phyloP scores from a whole-genome alignment of 2,113 vertebrate species.

The Hystrix cristata region DNA sequence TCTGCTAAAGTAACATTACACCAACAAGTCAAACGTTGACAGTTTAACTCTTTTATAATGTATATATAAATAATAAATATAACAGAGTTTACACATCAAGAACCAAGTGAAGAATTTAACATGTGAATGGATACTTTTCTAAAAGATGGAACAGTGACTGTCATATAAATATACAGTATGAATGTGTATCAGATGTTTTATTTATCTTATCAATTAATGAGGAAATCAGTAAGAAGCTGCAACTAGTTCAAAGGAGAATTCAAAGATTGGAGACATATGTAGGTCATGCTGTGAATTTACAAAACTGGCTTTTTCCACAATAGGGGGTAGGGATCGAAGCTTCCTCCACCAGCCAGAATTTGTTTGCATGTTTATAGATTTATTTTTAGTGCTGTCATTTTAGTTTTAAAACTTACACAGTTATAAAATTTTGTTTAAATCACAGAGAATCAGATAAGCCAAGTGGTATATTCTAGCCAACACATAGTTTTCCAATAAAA shows the following conservation, averaged over 20 bases:
- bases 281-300: slow-evolving; percentile 53
- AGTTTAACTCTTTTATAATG: slow-evolving; percentile 48
- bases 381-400: slow-evolving; percentile 42
- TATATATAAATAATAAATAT: slow-evolving; percentile 13
- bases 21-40: slow-evolving; percentile 47
- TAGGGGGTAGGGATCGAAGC: not conserved
- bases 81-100: not conserved
- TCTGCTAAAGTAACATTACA: slow-evolving; percentile 41
- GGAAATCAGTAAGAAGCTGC: slow-evolving; percentile 27
- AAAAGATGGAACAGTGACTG: slow-evolving; percentile 49
- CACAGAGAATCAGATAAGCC: slow-evolving; percentile 17
- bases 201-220: slow-evolving; percentile 65
- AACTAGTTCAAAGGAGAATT: slow-evolving; percentile 59
- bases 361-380: slow-evolving; percentile 53
- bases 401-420: not conserved
- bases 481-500: not conserved
- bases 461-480: not conserved
- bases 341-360: slow-evolving; percentile 48
- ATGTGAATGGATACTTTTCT: slow-evolving; percentile 9
- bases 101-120: slow-evolving; percentile 44
- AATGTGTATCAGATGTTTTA: slow-evolving; percentile 30
- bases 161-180: slow-evolving; percentile 44
- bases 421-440: slow-evolving; percentile 6
- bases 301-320: slow-evolving; percentile 50
- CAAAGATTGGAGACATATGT: not conserved